These are phyloP conservation scores for Phaethon lepturus DNA, from an alignment of 2,113 vertebrate genomes.

Conservation along the genomic window DNA sequence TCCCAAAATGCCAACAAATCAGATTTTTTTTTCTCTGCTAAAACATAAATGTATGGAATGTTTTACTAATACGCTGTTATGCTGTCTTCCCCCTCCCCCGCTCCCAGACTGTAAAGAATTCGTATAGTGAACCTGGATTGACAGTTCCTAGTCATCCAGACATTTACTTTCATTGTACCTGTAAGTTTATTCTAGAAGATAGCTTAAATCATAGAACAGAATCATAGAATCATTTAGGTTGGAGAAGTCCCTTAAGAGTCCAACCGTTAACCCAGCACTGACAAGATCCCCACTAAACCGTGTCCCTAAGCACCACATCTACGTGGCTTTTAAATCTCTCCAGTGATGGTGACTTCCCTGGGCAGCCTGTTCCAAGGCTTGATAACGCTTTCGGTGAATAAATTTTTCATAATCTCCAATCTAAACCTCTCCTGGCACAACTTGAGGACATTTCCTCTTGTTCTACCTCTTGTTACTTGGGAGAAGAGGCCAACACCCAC, in stretches of 20 bases:
- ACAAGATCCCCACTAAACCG: not conserved
- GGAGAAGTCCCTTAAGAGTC: not conserved
- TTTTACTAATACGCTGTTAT: not conserved
- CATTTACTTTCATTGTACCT: not conserved
- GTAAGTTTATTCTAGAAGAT: not conserved
- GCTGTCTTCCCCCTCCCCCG: not conserved
- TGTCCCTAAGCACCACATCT: not conserved
- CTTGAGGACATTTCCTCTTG: accelerated
- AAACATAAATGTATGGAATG: not conserved
- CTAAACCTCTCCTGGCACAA: not conserved
- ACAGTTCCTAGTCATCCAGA: not conserved
- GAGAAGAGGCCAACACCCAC: not conserved
- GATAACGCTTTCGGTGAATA: not conserved
- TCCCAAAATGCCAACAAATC: not conserved
- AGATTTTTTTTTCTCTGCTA: not conserved
- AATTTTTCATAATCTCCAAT: not conserved
- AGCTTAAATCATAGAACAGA: not conserved
- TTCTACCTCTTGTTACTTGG: not conserved
- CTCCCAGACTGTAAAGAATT: not conserved
- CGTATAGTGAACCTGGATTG: not conserved
- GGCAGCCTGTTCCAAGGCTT: not conserved
- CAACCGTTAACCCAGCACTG: not conserved
- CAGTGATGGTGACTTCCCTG: too few species aligned
- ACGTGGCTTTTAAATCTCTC: accelerated
- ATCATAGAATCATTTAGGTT: not conserved